Conservation (phyloP, 1,140 invertebrate genomes). For the Caenorhabditis inopinata region DNA sequence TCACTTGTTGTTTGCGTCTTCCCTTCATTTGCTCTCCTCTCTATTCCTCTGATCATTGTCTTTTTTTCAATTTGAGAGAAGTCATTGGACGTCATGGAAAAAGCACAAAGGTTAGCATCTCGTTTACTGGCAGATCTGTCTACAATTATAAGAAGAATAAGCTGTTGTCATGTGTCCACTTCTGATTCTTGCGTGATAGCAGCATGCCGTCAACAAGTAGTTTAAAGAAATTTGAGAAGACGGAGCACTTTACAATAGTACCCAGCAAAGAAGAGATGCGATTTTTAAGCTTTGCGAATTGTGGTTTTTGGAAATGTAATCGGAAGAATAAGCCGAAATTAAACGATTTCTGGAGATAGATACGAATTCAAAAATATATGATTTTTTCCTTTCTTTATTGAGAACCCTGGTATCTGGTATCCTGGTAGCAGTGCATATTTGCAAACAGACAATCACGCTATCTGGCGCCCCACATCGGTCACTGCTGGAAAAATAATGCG, state of each 20-base stretch:
- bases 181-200: background rate
- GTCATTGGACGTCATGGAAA: background rate
- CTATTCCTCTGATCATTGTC: constrained; percentile 24
- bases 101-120: background rate
- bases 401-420: too few species aligned
- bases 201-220: background rate
- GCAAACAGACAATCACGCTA: too few species aligned
- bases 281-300: too few species aligned
- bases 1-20: constrained; percentile 27
- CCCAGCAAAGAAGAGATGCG: too few species aligned
- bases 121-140: background rate
- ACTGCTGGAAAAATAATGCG: too few species aligned
- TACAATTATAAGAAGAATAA: background rate
- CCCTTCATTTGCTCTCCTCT: background rate
- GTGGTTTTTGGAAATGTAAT: too few species aligned
- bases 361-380: too few species aligned
- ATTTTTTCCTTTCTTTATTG: too few species aligned
- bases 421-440: too few species aligned
- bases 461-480: too few species aligned
- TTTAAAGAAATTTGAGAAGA: background rate
- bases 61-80: background rate
- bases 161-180: constrained; percentile 12
- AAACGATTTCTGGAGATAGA: too few species aligned
- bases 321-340: too few species aligned
- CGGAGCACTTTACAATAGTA: background rate